These are phyloP conservation scores for Latrodectus geometricus DNA, from an alignment of 1,140 invertebrate genomes.

Conservation along the genomic window DNA sequence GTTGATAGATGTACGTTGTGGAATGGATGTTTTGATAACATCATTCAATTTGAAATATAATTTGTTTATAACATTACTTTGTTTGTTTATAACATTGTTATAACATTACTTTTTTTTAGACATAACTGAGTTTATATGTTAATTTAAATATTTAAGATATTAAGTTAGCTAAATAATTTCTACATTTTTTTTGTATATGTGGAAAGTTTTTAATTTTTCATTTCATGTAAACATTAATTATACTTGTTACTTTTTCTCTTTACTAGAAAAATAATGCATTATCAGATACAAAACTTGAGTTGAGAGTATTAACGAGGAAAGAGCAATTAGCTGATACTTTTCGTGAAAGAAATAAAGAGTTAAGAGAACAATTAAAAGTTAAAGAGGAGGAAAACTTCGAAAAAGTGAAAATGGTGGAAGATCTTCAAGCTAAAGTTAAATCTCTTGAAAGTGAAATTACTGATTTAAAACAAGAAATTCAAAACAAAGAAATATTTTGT, in stretches of 20 bases:
- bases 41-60: no score
- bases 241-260: conserved; percentile 20
- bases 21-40: no score
- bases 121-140: no score
- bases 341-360: conserved; percentile 45
- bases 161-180: no score
- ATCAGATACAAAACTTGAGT: conserved; percentile 76
- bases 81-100: no score
- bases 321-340: conserved; percentile 73
- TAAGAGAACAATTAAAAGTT: conserved; percentile 49
- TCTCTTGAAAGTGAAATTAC: conserved; percentile 64
- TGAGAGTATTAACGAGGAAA: conserved; percentile 75
- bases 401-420: conserved; percentile 30
- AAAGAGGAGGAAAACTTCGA: conserved; percentile 64
- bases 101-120: no score
- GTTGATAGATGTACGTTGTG: no score
- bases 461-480: conserved; percentile 68
- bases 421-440: conserved; percentile 55
- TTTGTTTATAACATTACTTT: no score
- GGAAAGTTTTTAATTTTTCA: no score
- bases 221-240: neutral
- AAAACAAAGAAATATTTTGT: conserved; percentile 70
- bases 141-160: no score
- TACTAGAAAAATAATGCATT: conserved; percentile 74
- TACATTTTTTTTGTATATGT: no score